Evolutionary conservation across 1,140 invertebrate genomes (phyloP).

Genomic region (Pogonomyrmex californicus): DNA sequence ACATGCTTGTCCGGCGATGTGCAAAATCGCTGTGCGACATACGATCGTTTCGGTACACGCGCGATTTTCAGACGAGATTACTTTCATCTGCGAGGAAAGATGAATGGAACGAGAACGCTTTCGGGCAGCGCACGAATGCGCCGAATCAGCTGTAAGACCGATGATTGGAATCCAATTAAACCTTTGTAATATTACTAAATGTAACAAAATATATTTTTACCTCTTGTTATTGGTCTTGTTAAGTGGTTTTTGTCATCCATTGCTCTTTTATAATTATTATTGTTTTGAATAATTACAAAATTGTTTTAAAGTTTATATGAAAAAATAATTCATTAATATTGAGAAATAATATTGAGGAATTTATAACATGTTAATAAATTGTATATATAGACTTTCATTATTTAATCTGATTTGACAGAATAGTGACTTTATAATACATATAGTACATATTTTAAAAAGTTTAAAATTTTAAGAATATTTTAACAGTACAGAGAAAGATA

Average conservation of each 20-base stretch:
- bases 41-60: slow-evolving; percentile 17
- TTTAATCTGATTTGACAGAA: neutral
- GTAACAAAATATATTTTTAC: neutral
- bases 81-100: slow-evolving; percentile 1
- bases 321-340: neutral
- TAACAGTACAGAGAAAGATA: neutral
- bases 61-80: slow-evolving; percentile 34
- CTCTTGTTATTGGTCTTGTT: neutral
- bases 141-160: neutral
- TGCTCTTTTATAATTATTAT: neutral
- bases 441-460: neutral
- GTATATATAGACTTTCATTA: neutral
- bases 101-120: slow-evolving; percentile 1
- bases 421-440: neutral
- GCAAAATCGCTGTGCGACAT: slow-evolving; percentile 41
- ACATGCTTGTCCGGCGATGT: slow-evolving; percentile 31
- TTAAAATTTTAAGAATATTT: neutral
- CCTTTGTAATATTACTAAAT: neutral
- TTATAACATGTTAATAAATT: neutral
- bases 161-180: neutral
- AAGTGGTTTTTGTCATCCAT: neutral
- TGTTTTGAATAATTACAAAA: neutral
- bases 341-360: neutral
- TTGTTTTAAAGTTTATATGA: neutral
- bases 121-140: neutral